Evolutionary conservation across 2,113 vertebrate species (phyloP), one percentile per base, ranked within the genome.

Genomic region (Peromyscus maniculatus): DNA sequence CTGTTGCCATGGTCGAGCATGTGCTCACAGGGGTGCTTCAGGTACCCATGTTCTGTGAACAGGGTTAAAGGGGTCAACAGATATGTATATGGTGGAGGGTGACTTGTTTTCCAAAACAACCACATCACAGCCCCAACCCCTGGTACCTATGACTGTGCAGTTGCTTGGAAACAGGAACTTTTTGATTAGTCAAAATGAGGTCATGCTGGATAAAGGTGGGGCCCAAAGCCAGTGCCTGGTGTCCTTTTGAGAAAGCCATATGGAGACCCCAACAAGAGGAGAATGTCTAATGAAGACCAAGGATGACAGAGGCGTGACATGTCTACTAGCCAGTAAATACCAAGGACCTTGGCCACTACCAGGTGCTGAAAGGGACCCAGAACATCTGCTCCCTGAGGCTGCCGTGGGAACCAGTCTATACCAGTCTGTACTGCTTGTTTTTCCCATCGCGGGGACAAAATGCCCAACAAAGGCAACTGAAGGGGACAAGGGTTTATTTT

Each of bases 1-100:
- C 17, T 31, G 3, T 82, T 64, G 75, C 90, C n/a, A 3, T 49
- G 33, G 39, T 36, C 36, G 19, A 92, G 77, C 3, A 94, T 97
- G 96, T 36, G 6, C 89, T 96, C 66, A 59, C 59, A n/a, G 1
- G 2, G 1, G 2, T 19, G 39, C 96, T 75, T 71, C 87, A 39
- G 80, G 55, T 89, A 72, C 39, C 71, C 66, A 55, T 75, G 86
- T 98, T 95, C 92, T 67, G 22, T 78, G 55, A 67, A 88, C 92
- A 94, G 21, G n/a, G 55, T 28, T 77, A 24, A 67, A 43, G 55
- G 33, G 10, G 36, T 86, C 28, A 77, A 52, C 28, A 43, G 15
- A 52, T 4, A 4, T 3, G 33, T 22, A 12, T 0, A 4, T 31
- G 12, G 43, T 46, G 17, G 43, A 39, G 5, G 5, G 26, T 22